A percentile compares a stretch with the other conserved stretches of the same genome.
phyloP scores from a whole-genome alignment of 2,888 invertebrate species.

The Mimumesa dahlbomi region DNA sequence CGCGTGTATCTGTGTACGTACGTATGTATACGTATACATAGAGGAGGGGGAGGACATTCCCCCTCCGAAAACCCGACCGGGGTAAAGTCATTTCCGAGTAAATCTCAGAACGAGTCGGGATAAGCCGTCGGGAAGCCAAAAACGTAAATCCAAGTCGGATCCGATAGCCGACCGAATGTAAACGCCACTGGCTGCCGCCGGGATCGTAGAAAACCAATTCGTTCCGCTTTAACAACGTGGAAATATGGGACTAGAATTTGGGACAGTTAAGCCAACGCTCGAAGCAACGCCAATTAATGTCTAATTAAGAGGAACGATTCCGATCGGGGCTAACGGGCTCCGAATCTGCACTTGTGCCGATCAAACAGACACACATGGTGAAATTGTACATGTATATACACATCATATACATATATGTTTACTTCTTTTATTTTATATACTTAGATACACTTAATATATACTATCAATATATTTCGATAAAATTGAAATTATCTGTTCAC shows the following conservation, averaged over 20 bases:
- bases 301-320: slow-evolving; percentile 26
- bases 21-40: no score
- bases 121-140: slow-evolving; percentile 32
- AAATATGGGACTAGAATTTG: slow-evolving; percentile 11
- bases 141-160: slow-evolving; percentile 42
- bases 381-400: no score
- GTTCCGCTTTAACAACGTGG: slow-evolving; percentile 18
- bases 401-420: no score
- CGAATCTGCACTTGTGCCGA: no score
- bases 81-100: slow-evolving; percentile 20
- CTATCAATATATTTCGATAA: no score
- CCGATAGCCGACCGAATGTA: slow-evolving; percentile 27
- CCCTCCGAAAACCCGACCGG: background rate
- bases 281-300: slow-evolving; percentile 2
- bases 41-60: background rate
- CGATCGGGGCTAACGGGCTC: no score
- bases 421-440: no score
- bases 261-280: background rate
- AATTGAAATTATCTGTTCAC: no score
- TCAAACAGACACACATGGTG: no score
- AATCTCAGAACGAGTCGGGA: slow-evolving; percentile 16
- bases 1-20: no score
- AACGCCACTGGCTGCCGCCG: background rate
- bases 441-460: no score
- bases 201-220: slow-evolving; percentile 29